A percentile compares a stretch with the other conserved stretches of the same genome.
Conservation (phyloP, 2,113 vertebrate species). For the Rafetus swinhoei region DNA sequence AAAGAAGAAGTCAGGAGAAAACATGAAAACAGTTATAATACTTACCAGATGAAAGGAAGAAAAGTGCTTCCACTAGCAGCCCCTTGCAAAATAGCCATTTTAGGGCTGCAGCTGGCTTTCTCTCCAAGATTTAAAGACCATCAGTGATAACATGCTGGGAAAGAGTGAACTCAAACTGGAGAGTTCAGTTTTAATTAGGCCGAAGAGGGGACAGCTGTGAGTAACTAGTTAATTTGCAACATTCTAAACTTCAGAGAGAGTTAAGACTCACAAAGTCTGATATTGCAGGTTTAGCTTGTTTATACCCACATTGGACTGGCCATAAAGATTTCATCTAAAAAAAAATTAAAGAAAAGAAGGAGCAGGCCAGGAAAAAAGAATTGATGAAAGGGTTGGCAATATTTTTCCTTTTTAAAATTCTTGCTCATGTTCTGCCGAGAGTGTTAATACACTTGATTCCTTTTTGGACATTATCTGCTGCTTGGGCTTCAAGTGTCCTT, state of each 20-base stretch:
- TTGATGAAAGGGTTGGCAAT: background rate
- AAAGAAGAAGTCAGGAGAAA: background rate
- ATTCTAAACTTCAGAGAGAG: background rate
- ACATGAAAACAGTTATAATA: background rate
- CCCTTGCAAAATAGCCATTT: background rate
- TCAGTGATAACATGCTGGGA: background rate
- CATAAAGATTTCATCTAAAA: background rate
- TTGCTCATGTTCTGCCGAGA: background rate
- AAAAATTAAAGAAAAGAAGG: background rate
- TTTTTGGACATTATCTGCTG: background rate
- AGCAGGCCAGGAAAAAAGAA: background rate
- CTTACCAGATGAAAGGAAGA: background rate
- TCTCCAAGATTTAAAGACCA: background rate
- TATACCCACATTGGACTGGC: background rate
- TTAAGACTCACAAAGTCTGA: background rate
- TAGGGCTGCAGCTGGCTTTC: background rate
- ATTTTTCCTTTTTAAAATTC: background rate
- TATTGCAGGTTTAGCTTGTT: background rate
- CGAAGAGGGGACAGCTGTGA: background rate
- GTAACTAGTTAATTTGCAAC: background rate
- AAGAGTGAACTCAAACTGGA: background rate
- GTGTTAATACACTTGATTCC: background rate
- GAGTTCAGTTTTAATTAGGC: background rate
- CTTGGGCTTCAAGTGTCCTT: background rate
- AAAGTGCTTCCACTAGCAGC: rapidly evolving